Percentiles rank a stretch among this genome's conserved stretches.
Evolutionary conservation across 2,888 invertebrate genomes (phyloP).

Genomic region (Macrosiphum euphorbiae): DNA sequence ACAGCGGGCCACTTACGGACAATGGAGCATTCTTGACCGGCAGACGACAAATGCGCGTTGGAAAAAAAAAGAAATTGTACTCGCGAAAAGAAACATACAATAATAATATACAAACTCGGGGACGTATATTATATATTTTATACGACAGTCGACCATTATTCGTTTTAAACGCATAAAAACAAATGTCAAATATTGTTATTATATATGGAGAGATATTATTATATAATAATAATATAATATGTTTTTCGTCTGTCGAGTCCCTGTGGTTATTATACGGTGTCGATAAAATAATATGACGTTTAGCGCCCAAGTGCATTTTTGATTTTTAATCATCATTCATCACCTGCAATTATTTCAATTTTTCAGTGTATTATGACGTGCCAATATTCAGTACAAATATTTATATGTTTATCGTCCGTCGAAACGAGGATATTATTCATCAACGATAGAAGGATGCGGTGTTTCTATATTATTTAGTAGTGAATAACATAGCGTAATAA

Average conservation of each 20-base stretch:
- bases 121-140: background rate
- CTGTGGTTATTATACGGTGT: background rate
- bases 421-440: background rate
- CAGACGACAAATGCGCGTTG: conserved; percentile 49
- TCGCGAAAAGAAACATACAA: conserved; percentile 18
- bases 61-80: background rate
- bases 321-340: background rate
- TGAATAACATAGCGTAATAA: background rate
- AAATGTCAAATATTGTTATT: conserved; percentile 41
- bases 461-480: background rate
- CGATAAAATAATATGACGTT: background rate
- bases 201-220: background rate
- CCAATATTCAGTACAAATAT: background rate
- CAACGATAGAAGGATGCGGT: background rate
- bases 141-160: background rate
- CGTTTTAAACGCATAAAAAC: conserved; percentile 51
- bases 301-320: background rate
- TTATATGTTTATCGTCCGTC: background rate
- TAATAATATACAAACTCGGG: conserved; percentile 25
- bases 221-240: background rate
- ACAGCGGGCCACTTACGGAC: conserved; percentile 63
- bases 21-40: conserved; percentile 60
- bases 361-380: background rate
- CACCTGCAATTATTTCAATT: background rate
- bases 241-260: background rate